These are phyloP conservation scores for Coptodon bakossiorum DNA, from an alignment of 2,113 vertebrate species.

Conservation along the genomic window DNA sequence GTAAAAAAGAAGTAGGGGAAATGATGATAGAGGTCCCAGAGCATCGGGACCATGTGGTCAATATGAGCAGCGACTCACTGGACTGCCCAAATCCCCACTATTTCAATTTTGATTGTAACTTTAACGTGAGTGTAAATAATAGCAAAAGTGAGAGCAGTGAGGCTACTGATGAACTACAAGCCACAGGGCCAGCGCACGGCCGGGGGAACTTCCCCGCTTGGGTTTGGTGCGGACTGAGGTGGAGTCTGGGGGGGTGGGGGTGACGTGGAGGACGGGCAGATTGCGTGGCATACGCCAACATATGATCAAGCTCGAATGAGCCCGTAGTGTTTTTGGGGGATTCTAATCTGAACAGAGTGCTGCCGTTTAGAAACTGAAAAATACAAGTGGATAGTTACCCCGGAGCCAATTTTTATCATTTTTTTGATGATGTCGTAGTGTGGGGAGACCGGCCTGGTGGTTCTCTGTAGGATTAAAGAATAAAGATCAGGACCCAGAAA, in stretches of 20 bases:
- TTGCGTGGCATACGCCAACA: background rate
- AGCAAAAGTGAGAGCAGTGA: background rate
- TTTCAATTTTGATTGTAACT: background rate
- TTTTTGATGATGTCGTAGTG: background rate
- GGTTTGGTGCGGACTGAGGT: background rate
- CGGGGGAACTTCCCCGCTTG: fast-evolving
- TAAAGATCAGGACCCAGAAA: background rate
- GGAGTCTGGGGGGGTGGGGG: background rate
- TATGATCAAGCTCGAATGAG: background rate
- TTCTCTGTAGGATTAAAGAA: background rate
- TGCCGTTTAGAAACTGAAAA: background rate
- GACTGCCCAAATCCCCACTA: too few relatives aligned
- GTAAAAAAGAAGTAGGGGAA: too few relatives aligned
- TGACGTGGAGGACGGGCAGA: fast-evolving
- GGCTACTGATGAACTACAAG: background rate
- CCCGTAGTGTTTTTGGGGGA: background rate
- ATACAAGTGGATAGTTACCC: background rate
- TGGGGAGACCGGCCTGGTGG: background rate
- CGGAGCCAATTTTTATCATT: background rate
- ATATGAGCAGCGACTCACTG: too few relatives aligned
- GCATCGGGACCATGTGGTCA: too few relatives aligned
- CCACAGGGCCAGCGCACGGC: fast-evolving
- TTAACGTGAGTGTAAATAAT: background rate
- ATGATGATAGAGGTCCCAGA: too few relatives aligned
- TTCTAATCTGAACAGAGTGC: background rate